These are phyloP conservation scores for Pecten maximus DNA, from an alignment of 2,888 invertebrate genomes.

Conservation along the genomic window DNA sequence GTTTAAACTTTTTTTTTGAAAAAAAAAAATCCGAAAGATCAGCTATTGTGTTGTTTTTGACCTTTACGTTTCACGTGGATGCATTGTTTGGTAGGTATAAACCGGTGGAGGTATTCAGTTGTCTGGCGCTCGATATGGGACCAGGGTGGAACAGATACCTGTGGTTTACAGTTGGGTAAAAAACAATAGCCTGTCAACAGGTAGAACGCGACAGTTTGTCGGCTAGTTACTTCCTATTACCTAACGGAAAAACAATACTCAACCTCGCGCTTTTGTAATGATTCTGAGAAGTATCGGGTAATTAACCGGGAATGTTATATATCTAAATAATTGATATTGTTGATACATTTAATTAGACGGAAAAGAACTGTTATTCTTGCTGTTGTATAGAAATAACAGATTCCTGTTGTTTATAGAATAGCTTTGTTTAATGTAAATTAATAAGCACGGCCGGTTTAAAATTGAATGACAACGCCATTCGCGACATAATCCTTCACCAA, in stretches of 20 bases:
- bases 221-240: conserved; percentile 9
- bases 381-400: too few species aligned
- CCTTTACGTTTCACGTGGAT: not conserved
- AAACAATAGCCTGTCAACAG: not conserved
- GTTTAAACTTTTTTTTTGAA: not conserved
- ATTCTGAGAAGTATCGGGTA: not conserved
- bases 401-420: too few species aligned
- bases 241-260: not conserved
- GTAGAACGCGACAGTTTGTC: not conserved
- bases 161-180: not conserved
- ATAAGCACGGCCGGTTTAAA: too few species aligned
- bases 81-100: not conserved
- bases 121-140: not conserved
- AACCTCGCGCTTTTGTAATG: not conserved
- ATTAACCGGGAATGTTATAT: not conserved
- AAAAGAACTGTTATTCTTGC: not conserved
- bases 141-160: not conserved
- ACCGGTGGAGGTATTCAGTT: not conserved
- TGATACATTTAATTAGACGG: not conserved
- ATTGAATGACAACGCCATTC: too few species aligned
- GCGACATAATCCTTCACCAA: too few species aligned
- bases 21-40: not conserved
- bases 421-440: too few species aligned
- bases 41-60: not conserved
- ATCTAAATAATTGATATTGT: not conserved